phyloP scores from a whole-genome alignment of 2,888 invertebrate species.

The Trichopoda pennipes region DNA sequence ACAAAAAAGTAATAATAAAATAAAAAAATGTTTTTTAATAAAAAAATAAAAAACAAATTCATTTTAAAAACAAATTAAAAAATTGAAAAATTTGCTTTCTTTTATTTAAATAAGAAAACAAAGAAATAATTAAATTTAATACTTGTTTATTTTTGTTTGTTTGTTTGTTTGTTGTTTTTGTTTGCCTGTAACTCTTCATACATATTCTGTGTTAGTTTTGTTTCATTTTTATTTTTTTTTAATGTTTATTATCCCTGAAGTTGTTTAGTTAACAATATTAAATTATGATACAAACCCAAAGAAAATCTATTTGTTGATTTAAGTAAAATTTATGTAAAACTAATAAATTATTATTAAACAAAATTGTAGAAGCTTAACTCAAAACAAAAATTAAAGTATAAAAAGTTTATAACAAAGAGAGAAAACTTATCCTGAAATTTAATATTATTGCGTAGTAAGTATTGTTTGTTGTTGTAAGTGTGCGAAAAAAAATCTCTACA shows the following conservation, averaged over 20 bases:
- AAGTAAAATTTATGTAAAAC: slow-evolving; percentile 17
- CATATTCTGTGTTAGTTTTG: slow-evolving; percentile 37
- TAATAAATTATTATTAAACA: slow-evolving; percentile 22
- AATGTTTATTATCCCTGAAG: background rate
- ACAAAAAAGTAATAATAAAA: background rate
- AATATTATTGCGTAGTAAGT: background rate
- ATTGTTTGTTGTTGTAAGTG: slow-evolving; percentile 31
- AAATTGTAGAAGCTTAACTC: background rate
- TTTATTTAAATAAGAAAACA: background rate
- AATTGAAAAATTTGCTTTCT: background rate
- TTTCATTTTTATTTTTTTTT: background rate
- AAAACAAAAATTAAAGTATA: slow-evolving; percentile 6
- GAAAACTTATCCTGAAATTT: background rate
- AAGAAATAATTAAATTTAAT: background rate
- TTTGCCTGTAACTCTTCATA: slow-evolving; percentile 11
- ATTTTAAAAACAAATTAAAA: background rate
- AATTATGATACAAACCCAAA: no score
- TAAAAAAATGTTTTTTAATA: no score
- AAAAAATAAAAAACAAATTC: background rate
- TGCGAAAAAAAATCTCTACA: slow-evolving; percentile 37
- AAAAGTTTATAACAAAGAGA: slow-evolving; percentile 17
- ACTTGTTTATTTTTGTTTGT: background rate
- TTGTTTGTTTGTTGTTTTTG: background rate
- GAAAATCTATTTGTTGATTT: background rate
- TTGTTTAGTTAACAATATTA: background rate